Base-by-base conservation (phyloP, 2,797 vertebrate species). In the Aratinga solstitialis region DNA sequence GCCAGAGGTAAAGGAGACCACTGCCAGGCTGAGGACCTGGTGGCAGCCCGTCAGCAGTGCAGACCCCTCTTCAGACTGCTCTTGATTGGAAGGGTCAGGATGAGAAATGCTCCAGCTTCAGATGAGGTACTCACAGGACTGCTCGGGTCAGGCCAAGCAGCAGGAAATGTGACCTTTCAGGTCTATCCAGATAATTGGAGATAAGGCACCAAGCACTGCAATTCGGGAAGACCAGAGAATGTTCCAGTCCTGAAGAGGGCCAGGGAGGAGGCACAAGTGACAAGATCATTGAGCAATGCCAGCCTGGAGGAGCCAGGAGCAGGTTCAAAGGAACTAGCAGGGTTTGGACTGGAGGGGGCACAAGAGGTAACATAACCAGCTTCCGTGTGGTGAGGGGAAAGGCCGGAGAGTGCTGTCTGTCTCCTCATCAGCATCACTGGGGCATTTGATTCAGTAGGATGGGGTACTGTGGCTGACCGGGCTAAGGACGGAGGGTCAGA, bases 401-500 rank as follows among this genome's bases (percentile, higher is more conserved):
- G 76, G 51, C 62, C 80, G 79, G 22, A 84, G 26, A 54, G 45
- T 3, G 1, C 12, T 84, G 77, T 5, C 42, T 53, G 48, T 2
- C 76, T 81, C 45, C 71, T 22, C 4, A 5, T 6, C 73, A 75
- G 77, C 73, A 79, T 12, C 13, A 0, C 71, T 19, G 14, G 38
- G 82, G 50, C 8, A 2, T 40, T 76, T 59, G 34, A 5, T 61
- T 53, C 53, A 21, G 59, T 7, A 82, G 89, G 62, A 75, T 0
- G 0, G 43, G 78, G 24, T 17, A 0, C n/a, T 43, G 34, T 3
- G 9, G 36, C 80, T 73, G 38, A 5, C 20, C 0, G 0, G 54
- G 26, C 50, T 42, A n/a, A 32, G 89, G 59, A 62, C 5, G 1
- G 67, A 36, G 23, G 45, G 26, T 40, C 56, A 71, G 38, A n/a